Base-by-base conservation (phyloP, 2,797 vertebrate genomes). In the Ctenochaetus hawaiiensis region DNA sequence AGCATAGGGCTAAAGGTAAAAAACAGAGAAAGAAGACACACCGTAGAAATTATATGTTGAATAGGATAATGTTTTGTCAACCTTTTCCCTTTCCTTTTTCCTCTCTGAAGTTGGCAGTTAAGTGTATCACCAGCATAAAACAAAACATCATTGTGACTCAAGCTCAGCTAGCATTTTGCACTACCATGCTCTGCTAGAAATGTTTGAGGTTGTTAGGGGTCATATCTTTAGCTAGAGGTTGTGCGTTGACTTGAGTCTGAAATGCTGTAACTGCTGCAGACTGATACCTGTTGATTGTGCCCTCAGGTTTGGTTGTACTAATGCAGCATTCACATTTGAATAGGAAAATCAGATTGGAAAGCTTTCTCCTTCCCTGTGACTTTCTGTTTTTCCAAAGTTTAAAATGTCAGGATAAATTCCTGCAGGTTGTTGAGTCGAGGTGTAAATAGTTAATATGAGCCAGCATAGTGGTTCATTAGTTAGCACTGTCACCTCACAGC, bases 81-180 rank as follows among this genome's bases (percentile, higher is more conserved):
- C 85, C 5, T 85, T 87, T 90, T 54, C 47, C 45, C 14, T 43
- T 16, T 54, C 65, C 56, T 0, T 49, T 39, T 59, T 41, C 61
- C 16, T 5, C 7, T 64, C 52, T 41, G 20, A 22, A 23, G 9
- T n/a, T 48, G 44, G 69, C 57, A 61, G 49, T 53, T 16, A 60
- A 51, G 20, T 67, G 47, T 82, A 39, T 77, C 56, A 69, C 60
- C 43, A 56, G 39, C 44, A 34, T 41, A 54, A 62, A 64, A 56
- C 26, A 39, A 75, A 82, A 53, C 59, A 45, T n/a, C 59, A 34
- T 34, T 34, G 30, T 6, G 1, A 34, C 30, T 34, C 6, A 34
- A 34, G 30, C 30, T 34, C 6, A 34, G 30, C 30, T 34, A 34
- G 30, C 30, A 34, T 41, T 41, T 41, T 41, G 9, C 30, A 34